Percentiles rank a stretch among this genome's conserved stretches.
Conservation (phyloP, 2,888 invertebrate genomes). For the Oconnorella tubifera region DNA sequence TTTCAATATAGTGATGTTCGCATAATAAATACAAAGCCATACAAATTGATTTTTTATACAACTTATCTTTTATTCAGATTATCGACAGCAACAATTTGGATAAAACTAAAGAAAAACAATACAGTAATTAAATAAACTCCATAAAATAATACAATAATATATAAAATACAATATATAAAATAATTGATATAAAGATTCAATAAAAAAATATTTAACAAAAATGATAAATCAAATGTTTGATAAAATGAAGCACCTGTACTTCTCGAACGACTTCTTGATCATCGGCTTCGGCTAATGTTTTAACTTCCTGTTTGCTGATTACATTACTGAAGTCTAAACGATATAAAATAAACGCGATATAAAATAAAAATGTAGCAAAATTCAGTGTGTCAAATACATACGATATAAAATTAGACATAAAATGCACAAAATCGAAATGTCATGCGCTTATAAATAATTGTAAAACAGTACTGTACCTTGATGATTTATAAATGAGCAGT, state of each 20-base stretch:
- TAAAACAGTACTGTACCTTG: neutral
- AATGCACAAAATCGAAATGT: neutral
- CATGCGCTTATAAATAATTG: neutral
- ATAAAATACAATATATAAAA: too few relatives aligned
- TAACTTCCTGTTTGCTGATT: slow-evolving; percentile 92
- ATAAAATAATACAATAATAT: too few relatives aligned
- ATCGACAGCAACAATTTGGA: too few relatives aligned
- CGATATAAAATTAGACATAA: neutral
- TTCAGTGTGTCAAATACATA: neutral
- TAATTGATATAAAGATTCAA: neutral
- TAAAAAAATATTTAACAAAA: neutral
- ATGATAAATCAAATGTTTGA: neutral
- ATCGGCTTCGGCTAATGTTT: slow-evolving; percentile 92
- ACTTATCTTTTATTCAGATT: too few relatives aligned
- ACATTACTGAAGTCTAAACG: slow-evolving; percentile 90
- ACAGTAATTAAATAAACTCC: too few relatives aligned
- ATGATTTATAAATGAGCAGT: too few relatives aligned
- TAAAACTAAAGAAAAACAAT: too few relatives aligned
- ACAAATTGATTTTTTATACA: too few relatives aligned
- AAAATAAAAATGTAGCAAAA: neutral
- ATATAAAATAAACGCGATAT: neutral
- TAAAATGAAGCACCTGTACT: slow-evolving; percentile 61
- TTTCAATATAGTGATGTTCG: too few relatives aligned
- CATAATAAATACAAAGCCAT: too few relatives aligned
- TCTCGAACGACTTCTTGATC: slow-evolving; percentile 96